Evolutionary conservation across 23 tunicate species (phyloP).

Genomic region (Trididemnum miniatum): DNA sequence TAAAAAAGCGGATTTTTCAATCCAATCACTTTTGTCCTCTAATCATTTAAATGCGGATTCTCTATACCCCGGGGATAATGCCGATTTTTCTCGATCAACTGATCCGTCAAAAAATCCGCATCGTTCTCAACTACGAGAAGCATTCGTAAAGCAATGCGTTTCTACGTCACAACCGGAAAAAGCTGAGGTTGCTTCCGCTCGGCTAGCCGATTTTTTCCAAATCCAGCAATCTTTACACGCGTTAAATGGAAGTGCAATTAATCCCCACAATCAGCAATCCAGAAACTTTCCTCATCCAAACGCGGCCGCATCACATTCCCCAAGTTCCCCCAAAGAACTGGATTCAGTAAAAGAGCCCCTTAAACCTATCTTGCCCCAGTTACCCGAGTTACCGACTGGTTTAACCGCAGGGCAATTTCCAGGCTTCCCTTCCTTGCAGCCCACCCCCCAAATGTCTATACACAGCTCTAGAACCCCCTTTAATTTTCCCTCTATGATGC

Average conservation of each 20-base stretch:
- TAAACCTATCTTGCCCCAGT: not conserved
- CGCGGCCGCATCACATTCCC: not conserved
- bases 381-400: not conserved
- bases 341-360: not conserved
- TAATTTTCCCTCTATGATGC: conserved; percentile 24
- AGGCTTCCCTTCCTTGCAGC: conserved; percentile 2
- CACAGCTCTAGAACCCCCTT: not conserved
- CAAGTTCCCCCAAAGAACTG: not conserved
- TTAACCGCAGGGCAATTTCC: not conserved
- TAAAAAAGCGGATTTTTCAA: conserved; percentile 46
- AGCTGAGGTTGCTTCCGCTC: not conserved
- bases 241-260: not conserved
- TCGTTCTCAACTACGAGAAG: too few relatives aligned
- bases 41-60: not conserved
- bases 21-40: conserved; percentile 27
- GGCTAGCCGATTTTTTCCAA: not conserved
- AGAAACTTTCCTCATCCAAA: not conserved
- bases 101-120: not conserved
- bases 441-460: not conserved
- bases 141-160: too few relatives aligned
- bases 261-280: not conserved
- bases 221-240: not conserved
- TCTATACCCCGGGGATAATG: too few relatives aligned
- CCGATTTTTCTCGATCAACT: not conserved
- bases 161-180: not conserved